Base-by-base conservation (phyloP, 2,888 invertebrate genomes). In the Aphrophora alni region DNA sequence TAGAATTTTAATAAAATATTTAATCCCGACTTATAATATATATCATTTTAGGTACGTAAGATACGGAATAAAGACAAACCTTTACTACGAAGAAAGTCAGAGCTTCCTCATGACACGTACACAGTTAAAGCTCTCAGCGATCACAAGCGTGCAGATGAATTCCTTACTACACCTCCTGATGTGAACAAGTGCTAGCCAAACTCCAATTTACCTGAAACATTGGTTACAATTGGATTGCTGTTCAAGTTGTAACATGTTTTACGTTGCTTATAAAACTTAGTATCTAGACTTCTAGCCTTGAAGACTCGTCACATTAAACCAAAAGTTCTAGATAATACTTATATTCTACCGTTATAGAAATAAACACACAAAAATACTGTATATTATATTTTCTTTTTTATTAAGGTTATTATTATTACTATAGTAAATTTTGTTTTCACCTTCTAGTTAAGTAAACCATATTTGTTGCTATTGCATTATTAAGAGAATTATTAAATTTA, bases 61-160 rank as follows among this genome's bases (percentile, higher is more conserved):
- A 91, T 90, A 85, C 92, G 93, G 88, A 93, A 92, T 90, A 93
- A 93, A 90, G 95, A 92, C 88, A 96, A 96, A 90, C 97, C 97
- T 77, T 90, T 98, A 85, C 92, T 98, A 84, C 94, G 98, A 89
- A 95, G 97, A 89, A 98, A 98, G 91, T 98, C 97, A 21, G 97
- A 98, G 89, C 91, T 98, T 88, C 98, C 98, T 73, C 96, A 97
- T 87, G 98, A 98, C 90, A 93, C 95, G 86, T 93, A 94, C 88
- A 98, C 97, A 78, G 94, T 97, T 86, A 95, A 95, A 89, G 97
- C 97, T 84, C 92, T 98, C 85, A 95, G 94, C 88, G 96, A 96
- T 88, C 97, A 98, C 91, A 95, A 95, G 89, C 92, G 98, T 87
- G 95, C 96, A 85, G 98, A 98, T 89, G 95, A 97, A 87, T 97